Base-by-base conservation (phyloP, 2,888 invertebrate species). In the Lasius platythorax region DNA sequence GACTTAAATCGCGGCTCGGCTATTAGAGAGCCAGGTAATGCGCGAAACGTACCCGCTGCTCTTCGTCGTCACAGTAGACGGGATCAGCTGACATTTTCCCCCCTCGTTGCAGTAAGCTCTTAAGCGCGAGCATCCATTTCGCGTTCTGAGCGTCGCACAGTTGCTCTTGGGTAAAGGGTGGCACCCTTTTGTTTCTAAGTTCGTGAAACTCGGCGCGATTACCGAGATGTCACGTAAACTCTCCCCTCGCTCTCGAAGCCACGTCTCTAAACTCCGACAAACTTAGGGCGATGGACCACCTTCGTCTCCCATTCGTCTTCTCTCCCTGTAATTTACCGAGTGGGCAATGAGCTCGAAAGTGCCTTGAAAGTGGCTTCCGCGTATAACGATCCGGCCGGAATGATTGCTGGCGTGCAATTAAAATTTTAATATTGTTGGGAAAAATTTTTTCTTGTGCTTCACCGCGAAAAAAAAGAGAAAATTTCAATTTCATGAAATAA, bases 151-250 rank as follows among this genome's bases (percentile, higher is more conserved):
- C 74, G 72, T 61, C 79, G 61, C 46, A 61, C 84, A 67, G 72
- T 67, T 67, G 75, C 75, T 73, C 67, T 56, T 64, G 76, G 84
- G 58, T 70, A 81, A 68, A 68, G 79, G 72, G 72, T 72, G 33
- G 56, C 70, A 63, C 82, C 83, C 89, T 85, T 90, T 90, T 90
- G 89, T 90, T 90, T 82, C 82, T 53, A 89, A 90, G 86, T 90
- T 89, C 81, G 86, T 83, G 89, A 87, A 90, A 90, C 88, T 90
- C 87, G 90, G 90, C 89, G 89, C 92, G 91, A 93, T 92, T 91
- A 88, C 87, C 74, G 85, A 88, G 87, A 87, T 87, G 91, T 92
- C 92, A 92, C 92, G 92, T 92, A 91, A 73, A 92, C 85, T 90
- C 87, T 23, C 87, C 85, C 86, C 82, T 73, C 84, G 81, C 78